These are phyloP conservation scores for Cyprinodon variegatus DNA, from an alignment of 2,113 vertebrate genomes.

Conservation along the genomic window DNA sequence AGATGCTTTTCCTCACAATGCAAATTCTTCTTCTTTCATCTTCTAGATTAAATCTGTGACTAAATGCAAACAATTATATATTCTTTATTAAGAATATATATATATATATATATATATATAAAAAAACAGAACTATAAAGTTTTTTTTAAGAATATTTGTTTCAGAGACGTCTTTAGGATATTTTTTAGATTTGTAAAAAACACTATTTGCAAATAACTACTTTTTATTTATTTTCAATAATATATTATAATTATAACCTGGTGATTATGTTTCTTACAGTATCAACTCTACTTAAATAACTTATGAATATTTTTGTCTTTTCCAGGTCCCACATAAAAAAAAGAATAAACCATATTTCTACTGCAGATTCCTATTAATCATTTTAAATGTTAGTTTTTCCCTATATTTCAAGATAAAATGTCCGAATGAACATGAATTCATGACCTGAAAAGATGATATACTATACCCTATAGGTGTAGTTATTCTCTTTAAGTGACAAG, in stretches of 20 bases:
- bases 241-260: too few species aligned
- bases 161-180: not conserved
- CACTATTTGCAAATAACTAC: not conserved
- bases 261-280: not conserved
- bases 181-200: not conserved
- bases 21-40: not conserved
- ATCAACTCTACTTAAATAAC: not conserved
- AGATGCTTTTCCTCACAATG: slow-evolving; percentile 3
- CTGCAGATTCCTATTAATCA: not conserved
- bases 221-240: not conserved
- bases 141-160: not conserved
- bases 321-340: not conserved
- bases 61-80: not conserved
- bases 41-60: not conserved
- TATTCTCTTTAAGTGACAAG: not conserved
- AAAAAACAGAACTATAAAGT: not conserved
- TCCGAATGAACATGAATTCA: not conserved
- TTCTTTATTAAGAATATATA: too few species aligned
- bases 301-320: too few species aligned
- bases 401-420: not conserved
- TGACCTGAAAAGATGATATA: not conserved
- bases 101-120: too few species aligned
- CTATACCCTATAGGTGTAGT: not conserved
- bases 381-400: not conserved
- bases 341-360: not conserved